phyloP scores from a whole-genome alignment of 2,113 vertebrate species.

The Myotis lucifugus region DNA sequence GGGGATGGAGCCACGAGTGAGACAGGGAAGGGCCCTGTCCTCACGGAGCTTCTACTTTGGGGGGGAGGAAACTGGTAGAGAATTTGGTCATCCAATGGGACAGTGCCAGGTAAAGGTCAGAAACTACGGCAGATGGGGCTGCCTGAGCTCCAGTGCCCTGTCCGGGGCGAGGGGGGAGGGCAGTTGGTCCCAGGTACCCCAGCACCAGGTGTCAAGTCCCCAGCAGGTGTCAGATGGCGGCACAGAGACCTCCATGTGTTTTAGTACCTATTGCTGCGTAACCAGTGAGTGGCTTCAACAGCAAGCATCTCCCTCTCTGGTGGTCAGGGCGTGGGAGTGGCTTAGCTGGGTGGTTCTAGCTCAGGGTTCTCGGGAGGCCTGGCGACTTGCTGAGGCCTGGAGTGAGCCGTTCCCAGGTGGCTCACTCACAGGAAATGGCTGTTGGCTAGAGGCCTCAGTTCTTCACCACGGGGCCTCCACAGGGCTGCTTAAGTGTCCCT shows the following conservation, averaged over 20 bases:
- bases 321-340: neutral
- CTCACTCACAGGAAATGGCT: neutral
- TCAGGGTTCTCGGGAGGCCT: neutral
- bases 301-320: neutral
- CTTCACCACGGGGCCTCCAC: neutral
- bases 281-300: neutral
- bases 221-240: neutral
- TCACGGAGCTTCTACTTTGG: neutral
- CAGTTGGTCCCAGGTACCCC: neutral
- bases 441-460: neutral
- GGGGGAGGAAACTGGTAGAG: neutral
- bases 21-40: neutral
- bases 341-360: neutral
- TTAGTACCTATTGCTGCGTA: rapidly evolving
- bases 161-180: neutral
- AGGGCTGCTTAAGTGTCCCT: neutral
- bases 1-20: neutral
- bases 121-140: neutral
- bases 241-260: neutral
- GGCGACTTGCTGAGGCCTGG: neutral
- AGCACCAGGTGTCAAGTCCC: neutral
- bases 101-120: neutral
- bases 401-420: too few species aligned
- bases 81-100: neutral
- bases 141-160: neutral